A percentile compares a stretch with the other conserved stretches of the same genome.
phyloP scores from a whole-genome alignment of 2,113 vertebrate genomes.

The Casuarius casuarius region DNA sequence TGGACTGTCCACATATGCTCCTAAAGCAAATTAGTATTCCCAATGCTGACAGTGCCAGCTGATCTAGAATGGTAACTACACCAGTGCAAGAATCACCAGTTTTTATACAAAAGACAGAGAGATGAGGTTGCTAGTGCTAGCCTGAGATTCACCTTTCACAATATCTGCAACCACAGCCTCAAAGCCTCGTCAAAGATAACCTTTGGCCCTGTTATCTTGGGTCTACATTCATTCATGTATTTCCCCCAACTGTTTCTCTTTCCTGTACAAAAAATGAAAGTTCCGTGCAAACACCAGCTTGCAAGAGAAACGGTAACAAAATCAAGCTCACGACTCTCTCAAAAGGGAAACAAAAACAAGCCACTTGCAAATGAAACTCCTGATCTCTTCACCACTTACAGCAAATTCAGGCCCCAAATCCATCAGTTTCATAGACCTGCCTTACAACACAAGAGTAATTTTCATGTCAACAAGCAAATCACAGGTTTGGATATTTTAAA shows the following conservation, averaged over 20 bases:
- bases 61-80: neutral
- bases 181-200: slow-evolving; percentile 33
- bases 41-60: neutral
- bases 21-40: neutral
- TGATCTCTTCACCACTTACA: neutral
- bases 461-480: neutral
- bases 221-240: neutral
- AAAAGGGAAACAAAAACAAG: neutral
- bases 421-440: neutral
- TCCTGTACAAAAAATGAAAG: neutral
- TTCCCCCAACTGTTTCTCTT: slow-evolving; percentile 4
- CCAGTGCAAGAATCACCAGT: neutral
- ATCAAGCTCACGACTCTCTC: neutral
- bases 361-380: neutral
- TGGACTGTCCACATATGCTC: neutral
- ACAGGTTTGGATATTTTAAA: neutral
- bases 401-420: neutral
- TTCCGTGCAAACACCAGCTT: neutral
- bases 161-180: neutral
- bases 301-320: neutral
- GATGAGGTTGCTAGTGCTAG: neutral
- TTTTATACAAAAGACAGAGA: neutral
- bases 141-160: neutral
- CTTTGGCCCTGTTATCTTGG: slow-evolving; percentile 19
- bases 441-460: neutral